Percentiles rank a stretch among this genome's conserved stretches.
phyloP scores from a whole-genome alignment of 2,797 vertebrate species.

The Rhynchonycteris naso region DNA sequence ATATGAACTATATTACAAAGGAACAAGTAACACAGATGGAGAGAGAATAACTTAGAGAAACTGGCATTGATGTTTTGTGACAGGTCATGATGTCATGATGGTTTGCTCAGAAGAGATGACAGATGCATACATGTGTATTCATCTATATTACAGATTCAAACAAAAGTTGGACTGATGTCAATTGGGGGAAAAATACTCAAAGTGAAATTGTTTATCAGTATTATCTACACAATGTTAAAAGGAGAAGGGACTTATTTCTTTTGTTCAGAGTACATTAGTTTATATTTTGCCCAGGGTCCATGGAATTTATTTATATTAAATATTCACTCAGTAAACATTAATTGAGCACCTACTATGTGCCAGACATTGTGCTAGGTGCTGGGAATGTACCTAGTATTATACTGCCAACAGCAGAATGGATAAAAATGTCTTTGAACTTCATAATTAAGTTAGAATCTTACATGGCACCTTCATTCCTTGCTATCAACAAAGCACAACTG shows the following conservation, averaged over 20 bases:
- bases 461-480: not conserved
- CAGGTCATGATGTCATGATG: not conserved
- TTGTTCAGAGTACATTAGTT: not conserved
- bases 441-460: slow-evolving; percentile 15
- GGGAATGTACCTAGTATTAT: not conserved
- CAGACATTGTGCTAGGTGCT: not conserved
- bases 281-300: not conserved
- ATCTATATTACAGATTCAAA: not conserved
- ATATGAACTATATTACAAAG: not conserved
- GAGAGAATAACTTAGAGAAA: not conserved
- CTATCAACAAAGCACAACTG: not conserved
- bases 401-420: not conserved
- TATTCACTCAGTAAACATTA: not conserved
- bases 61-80: not conserved
- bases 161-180: not conserved
- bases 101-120: not conserved
- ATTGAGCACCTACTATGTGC: not conserved
- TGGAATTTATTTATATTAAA: not conserved
- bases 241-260: not conserved
- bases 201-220: not conserved
- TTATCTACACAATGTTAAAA: not conserved
- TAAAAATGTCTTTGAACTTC: not conserved
- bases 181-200: not conserved
- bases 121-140: not conserved
- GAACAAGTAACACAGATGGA: not conserved